These are phyloP conservation scores for Podilymbus podiceps DNA, from an alignment of 2,113 vertebrate species.

Conservation along the genomic window DNA sequence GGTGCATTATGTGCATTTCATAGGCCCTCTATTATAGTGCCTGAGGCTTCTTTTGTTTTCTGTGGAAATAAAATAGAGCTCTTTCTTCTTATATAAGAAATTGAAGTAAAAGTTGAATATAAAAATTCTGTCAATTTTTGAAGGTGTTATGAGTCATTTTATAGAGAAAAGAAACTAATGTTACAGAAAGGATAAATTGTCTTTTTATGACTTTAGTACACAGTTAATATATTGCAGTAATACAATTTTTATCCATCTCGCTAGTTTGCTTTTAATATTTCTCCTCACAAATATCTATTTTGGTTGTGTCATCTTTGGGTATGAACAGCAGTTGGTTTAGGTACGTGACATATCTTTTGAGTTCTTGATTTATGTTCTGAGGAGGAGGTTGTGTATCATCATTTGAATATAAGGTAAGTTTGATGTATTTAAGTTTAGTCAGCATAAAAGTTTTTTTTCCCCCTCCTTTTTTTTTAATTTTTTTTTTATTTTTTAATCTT, in stretches of 20 bases:
- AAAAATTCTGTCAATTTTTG: background rate
- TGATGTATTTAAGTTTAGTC: background rate
- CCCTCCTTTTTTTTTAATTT: background rate
- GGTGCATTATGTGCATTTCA: background rate
- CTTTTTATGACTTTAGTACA: background rate
- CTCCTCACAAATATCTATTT: background rate
- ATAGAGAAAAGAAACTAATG: background rate
- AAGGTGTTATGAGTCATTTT: background rate
- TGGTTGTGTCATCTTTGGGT: background rate
- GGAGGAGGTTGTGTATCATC: background rate
- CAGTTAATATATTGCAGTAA: background rate
- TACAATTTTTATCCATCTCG: background rate
- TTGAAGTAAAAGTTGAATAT: background rate
- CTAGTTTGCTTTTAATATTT: background rate
- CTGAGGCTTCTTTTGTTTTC: background rate
- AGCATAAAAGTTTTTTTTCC: fast-evolving
- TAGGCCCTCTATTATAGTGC: background rate
- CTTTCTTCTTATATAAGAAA: background rate
- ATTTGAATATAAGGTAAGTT: background rate
- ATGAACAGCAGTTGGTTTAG: background rate
- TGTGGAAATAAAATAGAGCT: background rate
- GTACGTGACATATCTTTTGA: background rate
- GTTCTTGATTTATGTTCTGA: background rate
- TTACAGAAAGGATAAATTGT: background rate
- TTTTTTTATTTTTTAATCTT: background rate